Evolutionary conservation across 2,113 vertebrate genomes (phyloP), one percentile per base, ranked within the genome.

Genomic region (Lipotes vexillifer): DNA sequence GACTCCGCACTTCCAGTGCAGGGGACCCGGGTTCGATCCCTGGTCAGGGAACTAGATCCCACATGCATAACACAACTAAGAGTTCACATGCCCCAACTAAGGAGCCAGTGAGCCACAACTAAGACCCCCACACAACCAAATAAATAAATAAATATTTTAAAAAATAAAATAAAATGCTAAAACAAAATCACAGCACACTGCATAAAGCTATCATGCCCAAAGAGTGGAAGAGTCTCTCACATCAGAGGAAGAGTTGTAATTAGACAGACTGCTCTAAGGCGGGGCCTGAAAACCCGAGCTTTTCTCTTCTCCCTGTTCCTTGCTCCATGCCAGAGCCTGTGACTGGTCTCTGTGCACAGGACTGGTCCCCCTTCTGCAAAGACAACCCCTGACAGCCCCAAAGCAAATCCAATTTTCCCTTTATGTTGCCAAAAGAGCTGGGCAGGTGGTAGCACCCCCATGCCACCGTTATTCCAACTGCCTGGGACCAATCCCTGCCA

Each of bases 351-450:
- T 21, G n/a, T 31, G 13, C 29, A 75, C 23, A 63, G 49, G 81
- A 29, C 2, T 2, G 17, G 20, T 14, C 61, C 46, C 61, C 92
- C 90, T 82, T 90, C 90, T 68, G 84, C 92, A 96, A 46, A 96
- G 75, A 94, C 36, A 93, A n/a, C 44, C 31, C 59, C 90, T 29
- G 59, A 74, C 68, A 17, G 83, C 29, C 25, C 41, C 90, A 93
- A 52, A 87, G 75, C 63, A 96, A 96, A 93, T 85, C 71, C 74
- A 92, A 36, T 52, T 65, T 91, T 52, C 90, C 71, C 87, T 57
- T 5, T 4, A 23, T 8, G 44, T 5, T 80, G 85, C 90, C 92
- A 65, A 38, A 92, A 95, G 20, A 57, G 80, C 25, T 31, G 23
- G 71, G 82, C 90, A 83, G 21, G 10, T 27, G 20, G 74, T 10